Evolutionary conservation across 2,113 vertebrate species (phyloP).

Genomic region (Plecotus auritus): DNA sequence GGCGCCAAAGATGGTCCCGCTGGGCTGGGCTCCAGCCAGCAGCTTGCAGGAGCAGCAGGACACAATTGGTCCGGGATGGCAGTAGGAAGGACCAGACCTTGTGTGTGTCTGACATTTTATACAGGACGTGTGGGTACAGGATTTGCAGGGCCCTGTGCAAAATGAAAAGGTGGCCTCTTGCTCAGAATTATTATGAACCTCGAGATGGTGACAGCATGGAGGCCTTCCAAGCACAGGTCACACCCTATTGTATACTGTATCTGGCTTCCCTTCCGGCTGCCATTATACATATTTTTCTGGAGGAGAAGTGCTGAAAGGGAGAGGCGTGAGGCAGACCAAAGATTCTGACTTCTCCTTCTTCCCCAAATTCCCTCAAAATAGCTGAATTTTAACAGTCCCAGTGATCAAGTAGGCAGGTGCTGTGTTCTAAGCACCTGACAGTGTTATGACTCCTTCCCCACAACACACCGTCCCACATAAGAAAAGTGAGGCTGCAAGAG

Average conservation of each 20-base stretch:
- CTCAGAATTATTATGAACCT: neutral
- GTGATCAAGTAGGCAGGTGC: too few relatives aligned
- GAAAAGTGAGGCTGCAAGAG: neutral
- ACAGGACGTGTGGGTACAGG: neutral
- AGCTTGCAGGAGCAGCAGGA: neutral
- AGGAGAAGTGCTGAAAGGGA: neutral
- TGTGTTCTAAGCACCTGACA: neutral
- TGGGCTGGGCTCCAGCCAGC: neutral
- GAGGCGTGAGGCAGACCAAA: neutral
- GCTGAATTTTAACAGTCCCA: neutral
- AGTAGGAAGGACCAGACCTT: neutral
- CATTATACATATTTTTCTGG: neutral
- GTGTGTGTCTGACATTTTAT: neutral
- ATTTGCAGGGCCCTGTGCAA: neutral
- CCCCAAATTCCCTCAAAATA: too few relatives aligned
- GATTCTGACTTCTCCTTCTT: neutral
- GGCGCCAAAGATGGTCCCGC: neutral
- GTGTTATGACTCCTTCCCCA: neutral
- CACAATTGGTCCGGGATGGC: fast-evolving
- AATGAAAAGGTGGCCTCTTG: neutral
- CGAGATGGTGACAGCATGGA: neutral
- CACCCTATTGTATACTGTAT: fast-evolving
- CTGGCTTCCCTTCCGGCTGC: neutral
- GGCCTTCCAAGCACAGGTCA: neutral
- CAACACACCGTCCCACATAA: neutral